phyloP scores from a whole-genome alignment of 2,888 invertebrate species.

The Eristalinus aeneus region DNA sequence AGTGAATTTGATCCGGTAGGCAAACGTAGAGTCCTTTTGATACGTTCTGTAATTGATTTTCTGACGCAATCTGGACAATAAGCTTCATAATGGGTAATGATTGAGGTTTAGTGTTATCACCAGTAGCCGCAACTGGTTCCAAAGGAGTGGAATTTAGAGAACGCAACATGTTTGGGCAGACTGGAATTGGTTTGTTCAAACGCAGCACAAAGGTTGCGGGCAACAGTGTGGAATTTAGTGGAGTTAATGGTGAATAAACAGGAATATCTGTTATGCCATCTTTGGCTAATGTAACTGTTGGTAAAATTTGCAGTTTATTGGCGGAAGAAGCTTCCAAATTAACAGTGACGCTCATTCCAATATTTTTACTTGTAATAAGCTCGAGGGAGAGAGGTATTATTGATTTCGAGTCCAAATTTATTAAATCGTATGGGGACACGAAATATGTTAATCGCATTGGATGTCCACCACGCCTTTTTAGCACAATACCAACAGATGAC shows the following conservation, averaged over 20 bases:
- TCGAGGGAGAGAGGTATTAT: constrained; percentile 89
- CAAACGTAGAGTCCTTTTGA: constrained; percentile 93
- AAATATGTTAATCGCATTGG: constrained; percentile 97
- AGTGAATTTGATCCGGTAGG: constrained; percentile 95
- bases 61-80: constrained; percentile 89
- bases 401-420: constrained; percentile 88
- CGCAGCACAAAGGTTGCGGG: constrained; percentile 93
- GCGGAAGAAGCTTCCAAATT: constrained; percentile 94
- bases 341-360: constrained; percentile 94
- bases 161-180: constrained; percentile 88
- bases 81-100: constrained; percentile 81
- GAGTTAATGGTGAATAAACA: constrained; percentile 89
- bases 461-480: constrained; percentile 92
- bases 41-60: constrained; percentile 87
- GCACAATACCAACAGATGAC: constrained; percentile 93
- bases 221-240: constrained; percentile 92
- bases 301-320: constrained; percentile 82
- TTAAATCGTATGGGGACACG: constrained; percentile 94
- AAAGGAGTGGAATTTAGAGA: constrained; percentile 83
- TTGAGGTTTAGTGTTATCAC: constrained; percentile 25
- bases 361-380: constrained; percentile 84
- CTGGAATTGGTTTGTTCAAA: constrained; percentile 92
- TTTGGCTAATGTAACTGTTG: constrained; percentile 76
- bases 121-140: constrained; percentile 8
- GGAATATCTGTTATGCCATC: constrained; percentile 82